These are phyloP conservation scores for Acanthornis magna DNA, from an alignment of 2,797 vertebrate species.

Conservation along the genomic window DNA sequence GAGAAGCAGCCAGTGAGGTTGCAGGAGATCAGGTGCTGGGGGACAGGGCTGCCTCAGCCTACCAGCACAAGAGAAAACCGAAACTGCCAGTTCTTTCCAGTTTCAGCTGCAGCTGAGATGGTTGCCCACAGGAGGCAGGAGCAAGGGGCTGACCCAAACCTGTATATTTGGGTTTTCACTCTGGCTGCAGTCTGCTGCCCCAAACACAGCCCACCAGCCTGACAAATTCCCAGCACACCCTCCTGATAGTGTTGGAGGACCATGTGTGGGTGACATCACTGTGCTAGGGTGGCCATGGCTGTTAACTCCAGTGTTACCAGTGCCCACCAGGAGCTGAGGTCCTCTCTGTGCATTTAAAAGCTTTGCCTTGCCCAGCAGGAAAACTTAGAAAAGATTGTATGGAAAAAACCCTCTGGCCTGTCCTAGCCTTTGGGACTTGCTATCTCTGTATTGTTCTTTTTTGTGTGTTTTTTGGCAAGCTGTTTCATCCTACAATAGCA, in stretches of 20 bases:
- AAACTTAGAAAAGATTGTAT: not conserved
- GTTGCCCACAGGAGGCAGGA: fast-evolving
- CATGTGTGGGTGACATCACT: not conserved
- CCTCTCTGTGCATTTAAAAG: not conserved
- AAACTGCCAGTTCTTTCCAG: not conserved
- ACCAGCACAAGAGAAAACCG: fast-evolving
- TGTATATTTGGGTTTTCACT: not conserved
- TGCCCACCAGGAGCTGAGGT: fast-evolving
- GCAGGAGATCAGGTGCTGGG: not conserved
- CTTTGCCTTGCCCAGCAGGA: not conserved
- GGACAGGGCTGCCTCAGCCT: fast-evolving
- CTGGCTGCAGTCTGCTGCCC: not conserved
- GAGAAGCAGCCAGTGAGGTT: not conserved
- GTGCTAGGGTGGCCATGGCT: fast-evolving
- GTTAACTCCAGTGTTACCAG: not conserved
- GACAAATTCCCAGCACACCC: not conserved
- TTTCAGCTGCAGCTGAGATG: not conserved
- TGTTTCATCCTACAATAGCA: not conserved
- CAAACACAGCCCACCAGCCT: not conserved
- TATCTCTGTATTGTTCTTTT: not conserved
- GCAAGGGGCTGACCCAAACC: not conserved
- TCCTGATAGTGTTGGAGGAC: not conserved
- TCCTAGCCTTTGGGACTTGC: not conserved
- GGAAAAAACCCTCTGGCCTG: not conserved
- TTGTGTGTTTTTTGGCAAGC: not conserved